These are phyloP conservation scores for Scytalopus superciliaris DNA, from an alignment of 2,113 vertebrate species.

Conservation along the genomic window DNA sequence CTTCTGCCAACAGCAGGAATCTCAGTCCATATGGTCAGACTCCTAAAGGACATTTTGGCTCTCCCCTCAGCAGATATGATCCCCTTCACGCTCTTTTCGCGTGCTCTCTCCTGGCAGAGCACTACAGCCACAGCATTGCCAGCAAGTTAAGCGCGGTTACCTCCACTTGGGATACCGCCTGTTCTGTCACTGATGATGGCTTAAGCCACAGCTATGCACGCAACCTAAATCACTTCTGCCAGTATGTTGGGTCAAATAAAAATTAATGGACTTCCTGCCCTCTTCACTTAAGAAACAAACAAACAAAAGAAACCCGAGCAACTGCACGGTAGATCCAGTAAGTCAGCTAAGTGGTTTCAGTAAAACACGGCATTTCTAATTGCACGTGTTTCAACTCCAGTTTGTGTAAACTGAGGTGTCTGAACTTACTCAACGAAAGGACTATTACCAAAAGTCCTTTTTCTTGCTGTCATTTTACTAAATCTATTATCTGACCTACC, in stretches of 20 bases:
- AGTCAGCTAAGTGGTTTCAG: background rate
- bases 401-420: background rate
- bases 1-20: background rate
- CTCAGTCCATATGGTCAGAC: background rate
- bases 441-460: background rate
- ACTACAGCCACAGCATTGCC: background rate
- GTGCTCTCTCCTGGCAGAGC: background rate
- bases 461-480: background rate
- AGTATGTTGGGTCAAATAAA: background rate
- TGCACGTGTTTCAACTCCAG: rapidly evolving
- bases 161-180: background rate
- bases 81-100: background rate
- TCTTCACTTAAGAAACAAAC: background rate
- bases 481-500: background rate
- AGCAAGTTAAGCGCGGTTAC: background rate
- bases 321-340: background rate
- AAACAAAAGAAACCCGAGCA: background rate
- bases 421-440: background rate
- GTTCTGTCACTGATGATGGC: background rate
- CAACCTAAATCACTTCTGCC: background rate
- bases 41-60: background rate
- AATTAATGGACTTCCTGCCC: background rate
- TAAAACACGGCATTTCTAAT: background rate
- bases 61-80: background rate
- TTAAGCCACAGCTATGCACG: background rate